A percentile compares a stretch with the other conserved stretches of the same genome.
Evolutionary conservation across 1,140 invertebrate genomes (phyloP).

Genomic region (Cephus cinctus): DNA sequence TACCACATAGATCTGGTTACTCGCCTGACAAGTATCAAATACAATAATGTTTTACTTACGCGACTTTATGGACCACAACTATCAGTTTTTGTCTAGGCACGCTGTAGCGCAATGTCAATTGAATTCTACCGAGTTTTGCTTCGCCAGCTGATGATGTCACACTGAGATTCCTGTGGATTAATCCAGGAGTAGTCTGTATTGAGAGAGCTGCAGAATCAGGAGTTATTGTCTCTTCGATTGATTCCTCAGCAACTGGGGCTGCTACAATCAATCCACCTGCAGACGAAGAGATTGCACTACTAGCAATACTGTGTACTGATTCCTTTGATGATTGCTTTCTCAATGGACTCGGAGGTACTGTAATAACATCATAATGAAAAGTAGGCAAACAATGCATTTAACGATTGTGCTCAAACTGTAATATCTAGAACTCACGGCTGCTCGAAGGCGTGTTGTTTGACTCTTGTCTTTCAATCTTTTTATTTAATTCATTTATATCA

Average conservation of each 20-base stretch:
- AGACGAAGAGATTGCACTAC: conserved; percentile 26
- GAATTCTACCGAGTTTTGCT: conserved; percentile 74
- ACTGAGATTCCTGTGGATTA: conserved; percentile 50
- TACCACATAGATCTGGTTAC: too few species aligned
- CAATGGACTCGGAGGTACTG: conserved; percentile 41
- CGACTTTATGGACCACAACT: conserved; percentile 84
- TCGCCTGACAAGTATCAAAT: too few species aligned
- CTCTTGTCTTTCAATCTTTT: conserved; percentile 46
- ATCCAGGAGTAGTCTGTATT: conserved; percentile 32
- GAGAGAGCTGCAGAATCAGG: conserved; percentile 31
- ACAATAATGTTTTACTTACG: conserved; percentile 77
- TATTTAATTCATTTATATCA: conserved; percentile 42
- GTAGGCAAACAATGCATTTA: background rate
- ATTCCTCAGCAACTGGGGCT: conserved; percentile 23
- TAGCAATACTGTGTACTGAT: conserved; percentile 45
- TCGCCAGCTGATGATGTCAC: conserved; percentile 65
- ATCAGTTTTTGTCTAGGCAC: conserved; percentile 76
- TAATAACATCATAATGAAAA: conserved; percentile 4
- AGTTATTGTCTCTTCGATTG: conserved; percentile 39
- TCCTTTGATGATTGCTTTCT: conserved; percentile 49
- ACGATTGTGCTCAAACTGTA: background rate
- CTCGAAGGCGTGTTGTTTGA: conserved; percentile 36
- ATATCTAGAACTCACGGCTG: conserved; percentile 27
- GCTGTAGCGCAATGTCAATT: conserved; percentile 85
- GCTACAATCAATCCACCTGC: conserved; percentile 13